Evolutionary conservation across 2,888 invertebrate genomes (phyloP), one percentile per base, ranked within the genome.

Genomic region (Hofmannophila pseudospretella): DNA sequence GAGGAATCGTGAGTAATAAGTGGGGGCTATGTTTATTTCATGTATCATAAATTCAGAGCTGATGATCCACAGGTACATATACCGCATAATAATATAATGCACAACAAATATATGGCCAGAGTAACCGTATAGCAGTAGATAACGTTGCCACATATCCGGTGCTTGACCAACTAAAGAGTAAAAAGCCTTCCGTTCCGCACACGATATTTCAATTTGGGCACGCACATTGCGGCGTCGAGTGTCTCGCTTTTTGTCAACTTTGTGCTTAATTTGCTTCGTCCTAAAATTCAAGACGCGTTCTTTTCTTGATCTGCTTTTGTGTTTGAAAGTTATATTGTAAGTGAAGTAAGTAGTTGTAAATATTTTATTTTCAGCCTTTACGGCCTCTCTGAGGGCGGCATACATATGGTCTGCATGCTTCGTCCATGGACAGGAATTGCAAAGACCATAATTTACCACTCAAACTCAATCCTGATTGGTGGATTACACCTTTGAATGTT

Each of bases 181-280:
- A 71, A 69, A 73, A 71, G 72, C 68, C 75, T 78, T 78, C 78
- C 80, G 82, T 79, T 81, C 77, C 78, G 74, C 78, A 76, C 73
- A 79, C 71, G 69, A 74, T 57, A 72, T 70, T 75, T 69, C 69
- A 69, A 81, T 80, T 81, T 71, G 58, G 58, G 58, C 47, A 57
- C 64, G 55, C 57, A 52, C 57, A 56, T 65, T 56, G 60, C 57
- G 45, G 47, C 42, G 46, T 54, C 47, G 45, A 55, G 55, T 53
- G 47, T 44, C 39, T 50, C 51, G 49, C 63, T 75, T 78, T 79
- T 80, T 80, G 79, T 78, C 73, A 74, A 71, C 71, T 69, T 59
- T 67, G 71, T 66, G 63, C 73, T 67, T 78, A 75, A 78, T 81
- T 76, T 67, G 62, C 63, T 70, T 58, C 61, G 75, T 58, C 64